A percentile compares a stretch with the other conserved stretches of the same genome.
Conservation (phyloP, 2,113 vertebrate species). For the Chaenogobius annularis region DNA sequence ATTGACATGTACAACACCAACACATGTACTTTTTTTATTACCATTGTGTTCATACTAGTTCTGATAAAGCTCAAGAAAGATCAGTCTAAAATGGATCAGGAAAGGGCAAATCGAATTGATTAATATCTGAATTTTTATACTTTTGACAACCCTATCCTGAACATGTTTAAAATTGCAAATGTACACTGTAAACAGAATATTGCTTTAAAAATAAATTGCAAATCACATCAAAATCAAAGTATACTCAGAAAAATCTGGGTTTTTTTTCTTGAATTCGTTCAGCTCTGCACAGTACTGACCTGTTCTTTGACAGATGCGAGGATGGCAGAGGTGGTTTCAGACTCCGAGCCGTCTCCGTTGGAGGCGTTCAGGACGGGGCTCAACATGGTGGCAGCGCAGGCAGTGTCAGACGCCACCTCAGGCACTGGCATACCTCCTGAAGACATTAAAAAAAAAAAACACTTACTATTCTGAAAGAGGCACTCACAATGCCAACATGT, state of each 20-base stretch:
- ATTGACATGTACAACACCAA: too few relatives aligned
- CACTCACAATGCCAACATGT: conserved; percentile 7
- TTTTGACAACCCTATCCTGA: too few relatives aligned
- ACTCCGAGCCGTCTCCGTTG: conserved; percentile 94
- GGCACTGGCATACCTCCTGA: conserved; percentile 97
- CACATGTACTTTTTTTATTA: too few relatives aligned
- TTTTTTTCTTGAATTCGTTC: neutral
- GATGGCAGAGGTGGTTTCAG: conserved; percentile 97
- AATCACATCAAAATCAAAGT: neutral
- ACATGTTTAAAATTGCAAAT: too few relatives aligned
- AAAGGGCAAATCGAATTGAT: too few relatives aligned
- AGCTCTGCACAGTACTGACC: conserved; percentile 71
- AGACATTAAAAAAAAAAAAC: conserved; percentile 20
- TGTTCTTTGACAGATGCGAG: conserved; percentile 98
- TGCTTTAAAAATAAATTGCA: too few relatives aligned
- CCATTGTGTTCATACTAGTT: too few relatives aligned
- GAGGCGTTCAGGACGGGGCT: conserved; percentile 93
- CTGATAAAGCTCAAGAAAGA: too few relatives aligned
- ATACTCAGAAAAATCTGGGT: neutral
- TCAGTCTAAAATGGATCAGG: too few relatives aligned
- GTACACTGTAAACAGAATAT: too few relatives aligned
- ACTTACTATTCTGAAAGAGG: conserved; percentile 40
- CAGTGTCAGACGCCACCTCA: conserved; percentile 88
- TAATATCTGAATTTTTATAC: too few relatives aligned
- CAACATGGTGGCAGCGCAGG: conserved; percentile 87